Evolutionary conservation across 2,888 invertebrate species (phyloP), one percentile per base, ranked within the genome.

Genomic region (Sphecodes monilicornis): DNA sequence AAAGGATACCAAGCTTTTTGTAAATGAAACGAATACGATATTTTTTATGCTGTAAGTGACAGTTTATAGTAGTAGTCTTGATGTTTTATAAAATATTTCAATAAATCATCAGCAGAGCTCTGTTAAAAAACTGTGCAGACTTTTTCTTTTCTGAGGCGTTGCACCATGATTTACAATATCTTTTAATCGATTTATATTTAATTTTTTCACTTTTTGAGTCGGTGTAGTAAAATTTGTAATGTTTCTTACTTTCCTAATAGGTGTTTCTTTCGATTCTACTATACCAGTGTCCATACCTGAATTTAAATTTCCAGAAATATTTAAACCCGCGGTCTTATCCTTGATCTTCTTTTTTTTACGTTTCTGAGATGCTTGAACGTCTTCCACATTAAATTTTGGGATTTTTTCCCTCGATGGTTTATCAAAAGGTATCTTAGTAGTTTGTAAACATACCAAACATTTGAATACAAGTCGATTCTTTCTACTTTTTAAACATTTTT

Each of bases 281-380:
- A 10, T 18, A 26, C 43, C 72, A 69, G 39, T 76, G 76, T 76
- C 76, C 32, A 54, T 64, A 18, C 43, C 54, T 10, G 76, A 76
- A 41, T 83, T 64, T 82, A 43, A 70, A 73, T 50, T 60, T 39
- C 75, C 80, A n/a, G 91, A 88, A 85, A 93, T 80, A 79, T 94
- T 94, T 73, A 95, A 93, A 66, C 95, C 95, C 78, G 95, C 95
- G 76, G 94, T 95, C 90, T 92, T 95, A 84, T 95, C 95, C 85
- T 92, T 95, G 26, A 89, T 92, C 71, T 90, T 89, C 43, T 82
- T 94, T 80, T 93, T 95, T 82, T 92, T 95, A 75, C 93, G 94
- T 73, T 92, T 93, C 41, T 86, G 91, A 1, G 85, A 41, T 70
- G 22, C 60, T 72, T 79, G 68, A 43, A n/a, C 18, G 43, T 46